Evolutionary conservation across 2,888 invertebrate genomes (phyloP).

Genomic region (Rhagonycha fulva): DNA sequence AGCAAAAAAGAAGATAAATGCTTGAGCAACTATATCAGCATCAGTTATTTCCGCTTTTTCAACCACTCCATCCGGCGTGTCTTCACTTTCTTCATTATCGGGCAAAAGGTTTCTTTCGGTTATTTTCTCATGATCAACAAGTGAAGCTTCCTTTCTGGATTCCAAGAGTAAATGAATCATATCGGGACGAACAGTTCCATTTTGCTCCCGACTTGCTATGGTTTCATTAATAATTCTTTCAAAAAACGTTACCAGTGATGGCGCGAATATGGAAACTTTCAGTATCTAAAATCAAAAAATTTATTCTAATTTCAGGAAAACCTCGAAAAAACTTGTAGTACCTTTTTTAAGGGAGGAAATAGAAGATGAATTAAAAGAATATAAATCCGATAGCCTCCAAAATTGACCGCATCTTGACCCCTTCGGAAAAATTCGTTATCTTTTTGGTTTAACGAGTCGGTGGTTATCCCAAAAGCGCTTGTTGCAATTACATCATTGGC

Average conservation of each 20-base stretch:
- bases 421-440: constrained; percentile 2
- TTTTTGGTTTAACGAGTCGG: neutral
- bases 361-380: neutral
- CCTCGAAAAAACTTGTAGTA: neutral
- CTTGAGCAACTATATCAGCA: constrained; percentile 2
- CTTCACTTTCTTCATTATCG: too few relatives aligned
- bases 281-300: constrained; percentile 3
- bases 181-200: constrained; percentile 14
- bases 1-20: neutral
- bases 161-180: constrained; percentile 26
- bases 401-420: neutral
- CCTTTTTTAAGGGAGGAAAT: neutral
- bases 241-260: constrained; percentile 27
- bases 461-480: neutral
- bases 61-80: neutral
- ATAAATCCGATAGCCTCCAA: neutral
- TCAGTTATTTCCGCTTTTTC: neutral
- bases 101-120: neutral
- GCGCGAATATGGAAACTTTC: constrained; percentile 3
- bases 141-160: constrained; percentile 14
- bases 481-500: constrained; percentile 1
- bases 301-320: neutral
- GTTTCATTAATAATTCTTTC: constrained; percentile 30
- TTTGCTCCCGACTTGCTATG: constrained; percentile 13
- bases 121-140: neutral